These are phyloP conservation scores for Melanerpes formicivorus DNA, from an alignment of 2,113 vertebrate species.

Conservation along the genomic window DNA sequence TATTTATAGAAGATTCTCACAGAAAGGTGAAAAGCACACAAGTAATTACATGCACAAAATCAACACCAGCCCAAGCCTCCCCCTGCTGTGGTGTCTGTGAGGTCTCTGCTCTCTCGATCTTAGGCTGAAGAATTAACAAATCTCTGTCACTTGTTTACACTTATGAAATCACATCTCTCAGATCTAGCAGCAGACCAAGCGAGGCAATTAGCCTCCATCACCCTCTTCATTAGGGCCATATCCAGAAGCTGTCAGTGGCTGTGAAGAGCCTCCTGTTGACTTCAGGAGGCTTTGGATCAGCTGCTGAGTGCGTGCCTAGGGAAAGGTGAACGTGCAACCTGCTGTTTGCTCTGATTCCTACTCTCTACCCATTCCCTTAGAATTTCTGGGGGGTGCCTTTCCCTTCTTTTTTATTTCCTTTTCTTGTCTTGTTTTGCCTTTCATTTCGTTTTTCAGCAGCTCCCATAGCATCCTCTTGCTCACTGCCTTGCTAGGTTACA, in stretches of 20 bases:
- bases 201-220: background rate
- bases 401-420: background rate
- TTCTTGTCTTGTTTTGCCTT: background rate
- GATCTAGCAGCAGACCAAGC: background rate
- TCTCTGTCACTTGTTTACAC: background rate
- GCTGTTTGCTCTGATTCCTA: background rate
- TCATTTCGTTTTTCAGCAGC: background rate
- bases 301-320: background rate
- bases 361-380: background rate
- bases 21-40: background rate
- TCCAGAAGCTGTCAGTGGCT: constrained; percentile 36
- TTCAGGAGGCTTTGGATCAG: background rate
- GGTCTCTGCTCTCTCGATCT: background rate
- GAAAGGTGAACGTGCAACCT: constrained; percentile 3
- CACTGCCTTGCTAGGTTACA: background rate
- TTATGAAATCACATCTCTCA: background rate
- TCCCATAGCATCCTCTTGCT: background rate
- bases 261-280: constrained; percentile 14
- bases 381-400: background rate
- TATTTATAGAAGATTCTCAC: background rate
- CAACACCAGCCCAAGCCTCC: background rate
- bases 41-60: background rate
- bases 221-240: background rate
- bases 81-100: background rate
- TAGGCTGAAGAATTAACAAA: background rate